A percentile compares a stretch with the other conserved stretches of the same genome.
These are phyloP conservation scores for Danionella cerebrum DNA, from an alignment of 2,113 vertebrate species.

Conservation along the genomic window DNA sequence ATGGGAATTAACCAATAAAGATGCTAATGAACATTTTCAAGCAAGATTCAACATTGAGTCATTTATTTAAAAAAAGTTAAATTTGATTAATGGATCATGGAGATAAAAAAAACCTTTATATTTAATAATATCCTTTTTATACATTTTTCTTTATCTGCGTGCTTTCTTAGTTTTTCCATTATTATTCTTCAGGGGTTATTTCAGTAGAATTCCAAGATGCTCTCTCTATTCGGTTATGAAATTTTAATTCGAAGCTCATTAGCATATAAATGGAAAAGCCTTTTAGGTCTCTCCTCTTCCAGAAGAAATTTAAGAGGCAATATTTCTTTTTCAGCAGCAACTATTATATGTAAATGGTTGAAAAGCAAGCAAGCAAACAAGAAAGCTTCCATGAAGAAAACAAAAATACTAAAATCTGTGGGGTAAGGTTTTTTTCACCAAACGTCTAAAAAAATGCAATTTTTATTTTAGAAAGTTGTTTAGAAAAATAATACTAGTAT, in stretches of 20 bases:
- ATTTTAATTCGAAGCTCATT: constrained; percentile 98
- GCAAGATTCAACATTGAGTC: too few relatives aligned
- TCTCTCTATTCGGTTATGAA: constrained; percentile 99
- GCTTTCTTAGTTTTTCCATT: constrained; percentile 99
- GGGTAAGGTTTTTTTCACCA: constrained; percentile 56
- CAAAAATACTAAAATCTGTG: neutral
- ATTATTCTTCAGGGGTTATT: constrained; percentile 99
- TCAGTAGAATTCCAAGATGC: constrained; percentile 97
- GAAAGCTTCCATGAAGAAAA: neutral
- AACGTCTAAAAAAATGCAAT: too few relatives aligned
- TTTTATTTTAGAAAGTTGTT: constrained; percentile 58
- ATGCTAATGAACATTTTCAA: too few relatives aligned
- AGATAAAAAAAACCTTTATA: too few relatives aligned
- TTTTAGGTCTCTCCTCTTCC: constrained; percentile 69
- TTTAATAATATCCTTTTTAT: too few relatives aligned
- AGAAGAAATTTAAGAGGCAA: constrained; percentile 66
- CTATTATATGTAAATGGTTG: constrained; percentile 37
- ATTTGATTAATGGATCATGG: too few relatives aligned
- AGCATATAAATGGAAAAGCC: constrained; percentile 99
- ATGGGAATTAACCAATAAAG: too few relatives aligned
- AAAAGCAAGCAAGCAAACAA: constrained; percentile 27
- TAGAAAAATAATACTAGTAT: too few relatives aligned
- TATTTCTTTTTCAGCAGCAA: constrained; percentile 61
- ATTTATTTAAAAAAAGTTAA: too few relatives aligned
- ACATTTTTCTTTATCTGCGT: constrained; percentile 81